These are phyloP conservation scores for Masticophis lateralis DNA, from an alignment of 2,797 vertebrate species.

Conservation along the genomic window DNA sequence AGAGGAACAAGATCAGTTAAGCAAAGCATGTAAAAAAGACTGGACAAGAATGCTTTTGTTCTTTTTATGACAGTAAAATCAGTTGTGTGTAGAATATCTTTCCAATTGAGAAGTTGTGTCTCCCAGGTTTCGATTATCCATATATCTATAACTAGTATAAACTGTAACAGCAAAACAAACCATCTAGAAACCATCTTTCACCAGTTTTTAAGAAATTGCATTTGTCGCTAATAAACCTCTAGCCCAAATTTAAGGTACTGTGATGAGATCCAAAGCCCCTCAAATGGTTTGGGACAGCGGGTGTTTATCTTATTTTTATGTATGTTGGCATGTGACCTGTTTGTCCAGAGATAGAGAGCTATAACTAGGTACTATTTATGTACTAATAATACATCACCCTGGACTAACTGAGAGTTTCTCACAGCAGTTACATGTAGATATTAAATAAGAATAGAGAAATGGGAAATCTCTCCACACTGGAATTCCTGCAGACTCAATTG, in stretches of 20 bases:
- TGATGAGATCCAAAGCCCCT: neutral
- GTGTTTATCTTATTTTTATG: neutral
- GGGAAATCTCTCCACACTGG: neutral
- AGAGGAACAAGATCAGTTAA: neutral
- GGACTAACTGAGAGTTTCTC: neutral
- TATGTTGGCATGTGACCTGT: neutral
- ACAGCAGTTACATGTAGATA: neutral
- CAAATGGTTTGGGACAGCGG: neutral
- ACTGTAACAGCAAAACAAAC: neutral
- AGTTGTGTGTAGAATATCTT: neutral
- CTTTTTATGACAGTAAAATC: neutral
- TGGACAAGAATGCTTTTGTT: neutral
- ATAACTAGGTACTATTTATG: neutral
- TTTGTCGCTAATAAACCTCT: neutral
- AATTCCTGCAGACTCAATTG: neutral
- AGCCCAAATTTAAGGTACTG: neutral
- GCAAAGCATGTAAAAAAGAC: neutral
- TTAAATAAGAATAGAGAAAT: neutral
- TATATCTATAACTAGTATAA: neutral
- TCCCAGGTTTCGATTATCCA: neutral
- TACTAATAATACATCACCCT: neutral
- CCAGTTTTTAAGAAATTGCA: neutral
- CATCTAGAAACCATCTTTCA: neutral
- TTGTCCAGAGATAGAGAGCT: neutral
- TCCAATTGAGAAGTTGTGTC: neutral